phyloP scores from a whole-genome alignment of 1,140 invertebrate species.

The Pseudomyrmex concolor region DNA sequence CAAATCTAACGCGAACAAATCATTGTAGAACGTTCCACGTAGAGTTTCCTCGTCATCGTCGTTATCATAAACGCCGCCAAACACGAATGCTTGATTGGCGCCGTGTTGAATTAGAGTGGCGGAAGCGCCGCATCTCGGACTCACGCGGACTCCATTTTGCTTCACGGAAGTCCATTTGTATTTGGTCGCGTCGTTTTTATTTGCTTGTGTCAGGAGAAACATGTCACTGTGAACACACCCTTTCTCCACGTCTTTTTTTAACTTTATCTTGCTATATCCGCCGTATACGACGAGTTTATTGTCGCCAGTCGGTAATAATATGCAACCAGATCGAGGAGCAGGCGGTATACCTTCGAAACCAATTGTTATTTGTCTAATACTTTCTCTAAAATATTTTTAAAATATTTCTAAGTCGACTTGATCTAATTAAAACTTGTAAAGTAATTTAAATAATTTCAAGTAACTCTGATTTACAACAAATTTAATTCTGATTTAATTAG shows the following conservation, averaged over 20 bases:
- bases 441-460: too few species aligned
- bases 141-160: conserved; percentile 88
- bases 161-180: conserved; percentile 92
- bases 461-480: too few species aligned
- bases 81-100: conserved; percentile 87
- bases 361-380: conserved; percentile 32
- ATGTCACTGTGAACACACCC: conserved; percentile 93
- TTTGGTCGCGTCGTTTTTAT: conserved; percentile 89
- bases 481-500: not conserved
- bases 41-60: conserved; percentile 92
- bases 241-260: conserved; percentile 93
- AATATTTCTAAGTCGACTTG: too few species aligned
- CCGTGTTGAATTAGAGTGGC: conserved; percentile 83
- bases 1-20: conserved; percentile 91
- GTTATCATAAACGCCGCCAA: conserved; percentile 92
- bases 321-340: conserved; percentile 90
- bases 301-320: conserved; percentile 82
- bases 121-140: conserved; percentile 89
- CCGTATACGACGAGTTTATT: conserved; percentile 91
- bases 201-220: conserved; percentile 88
- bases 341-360: conserved; percentile 86
- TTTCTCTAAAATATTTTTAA: not conserved
- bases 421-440: too few species aligned
- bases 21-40: conserved; percentile 93
- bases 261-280: conserved; percentile 93